Percentiles rank a stretch among this genome's conserved stretches.
Evolutionary conservation across 2,797 vertebrate species (phyloP).

Genomic region (Sibirionetta formosa): DNA sequence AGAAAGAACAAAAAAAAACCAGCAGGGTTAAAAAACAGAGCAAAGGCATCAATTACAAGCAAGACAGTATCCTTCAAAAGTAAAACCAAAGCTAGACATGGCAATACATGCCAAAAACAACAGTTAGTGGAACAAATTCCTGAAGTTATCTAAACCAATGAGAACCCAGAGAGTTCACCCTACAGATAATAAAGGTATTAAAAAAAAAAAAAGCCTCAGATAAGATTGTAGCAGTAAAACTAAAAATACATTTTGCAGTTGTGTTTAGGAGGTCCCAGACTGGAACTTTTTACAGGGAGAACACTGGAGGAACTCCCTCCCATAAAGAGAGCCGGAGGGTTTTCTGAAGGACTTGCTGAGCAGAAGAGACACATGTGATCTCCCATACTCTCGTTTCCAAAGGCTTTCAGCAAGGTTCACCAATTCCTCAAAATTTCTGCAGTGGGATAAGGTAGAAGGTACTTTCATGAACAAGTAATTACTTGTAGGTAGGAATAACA

Average conservation of each 20-base stretch:
- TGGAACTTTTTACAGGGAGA: not conserved
- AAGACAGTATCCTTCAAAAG: slow-evolving; percentile 21
- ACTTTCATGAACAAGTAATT: not conserved
- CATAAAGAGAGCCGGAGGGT: not conserved
- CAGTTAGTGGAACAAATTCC: slow-evolving; percentile 65
- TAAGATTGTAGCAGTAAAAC: slow-evolving; percentile 11
- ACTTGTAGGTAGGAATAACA: not conserved
- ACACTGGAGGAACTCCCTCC: not conserved
- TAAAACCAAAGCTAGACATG: not conserved
- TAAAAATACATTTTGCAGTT: not conserved
- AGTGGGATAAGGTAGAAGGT: not conserved
- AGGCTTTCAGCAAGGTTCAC: not conserved
- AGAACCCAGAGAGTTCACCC: not conserved
- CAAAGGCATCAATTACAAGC: not conserved
- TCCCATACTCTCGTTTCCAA: not conserved
- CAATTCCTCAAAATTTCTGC: not conserved
- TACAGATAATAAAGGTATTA: slow-evolving; percentile 2
- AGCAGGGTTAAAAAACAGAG: slow-evolving; percentile 7
- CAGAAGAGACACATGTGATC: not conserved
- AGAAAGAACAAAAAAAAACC: not conserved
- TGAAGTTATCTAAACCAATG: slow-evolving; percentile 37
- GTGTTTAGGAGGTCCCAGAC: not conserved
- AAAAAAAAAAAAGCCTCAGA: not conserved
- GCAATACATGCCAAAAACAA: slow-evolving; percentile 52
- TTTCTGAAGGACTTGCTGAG: not conserved